phyloP scores from a whole-genome alignment of 2,888 invertebrate species.

The Lasiommata megera region DNA sequence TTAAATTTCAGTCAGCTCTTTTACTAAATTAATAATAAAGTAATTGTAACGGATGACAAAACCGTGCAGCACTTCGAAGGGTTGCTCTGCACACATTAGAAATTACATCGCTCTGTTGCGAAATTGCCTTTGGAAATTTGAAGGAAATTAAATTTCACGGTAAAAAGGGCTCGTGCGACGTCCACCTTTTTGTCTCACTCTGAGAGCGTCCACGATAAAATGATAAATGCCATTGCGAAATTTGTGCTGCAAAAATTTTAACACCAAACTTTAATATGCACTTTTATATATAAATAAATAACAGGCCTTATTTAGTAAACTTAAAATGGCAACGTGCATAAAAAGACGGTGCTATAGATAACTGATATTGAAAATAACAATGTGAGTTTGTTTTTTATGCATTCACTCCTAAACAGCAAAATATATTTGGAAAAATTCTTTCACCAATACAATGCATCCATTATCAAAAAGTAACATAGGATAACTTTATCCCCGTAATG shows the following conservation, averaged over 20 bases:
- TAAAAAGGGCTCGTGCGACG: constrained; percentile 11
- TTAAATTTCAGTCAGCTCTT: background rate
- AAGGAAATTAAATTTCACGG: constrained; percentile 15
- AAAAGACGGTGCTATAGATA: too few species aligned
- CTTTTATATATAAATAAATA: background rate
- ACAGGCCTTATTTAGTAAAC: background rate
- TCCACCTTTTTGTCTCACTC: background rate
- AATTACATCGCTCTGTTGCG: constrained; percentile 4
- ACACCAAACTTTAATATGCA: background rate
- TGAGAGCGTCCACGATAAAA: constrained; percentile 3
- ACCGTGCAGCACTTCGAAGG: background rate
- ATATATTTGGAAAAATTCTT: too few species aligned
- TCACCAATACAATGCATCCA: too few species aligned
- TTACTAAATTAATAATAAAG: background rate
- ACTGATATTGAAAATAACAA: too few species aligned
- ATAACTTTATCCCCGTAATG: too few species aligned
- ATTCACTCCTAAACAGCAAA: too few species aligned
- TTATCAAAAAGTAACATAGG: too few species aligned
- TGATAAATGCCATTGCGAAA: constrained; percentile 15
- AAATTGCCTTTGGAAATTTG: constrained; percentile 14
- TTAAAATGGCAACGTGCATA: background rate
- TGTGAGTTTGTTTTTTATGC: too few species aligned
- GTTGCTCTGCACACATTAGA: constrained; percentile 1
- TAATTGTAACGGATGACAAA: constrained; percentile 1
- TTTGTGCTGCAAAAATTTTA: constrained; percentile 12